Evolutionary conservation across 2,888 invertebrate species (phyloP).

Genomic region (Luperina testacea): DNA sequence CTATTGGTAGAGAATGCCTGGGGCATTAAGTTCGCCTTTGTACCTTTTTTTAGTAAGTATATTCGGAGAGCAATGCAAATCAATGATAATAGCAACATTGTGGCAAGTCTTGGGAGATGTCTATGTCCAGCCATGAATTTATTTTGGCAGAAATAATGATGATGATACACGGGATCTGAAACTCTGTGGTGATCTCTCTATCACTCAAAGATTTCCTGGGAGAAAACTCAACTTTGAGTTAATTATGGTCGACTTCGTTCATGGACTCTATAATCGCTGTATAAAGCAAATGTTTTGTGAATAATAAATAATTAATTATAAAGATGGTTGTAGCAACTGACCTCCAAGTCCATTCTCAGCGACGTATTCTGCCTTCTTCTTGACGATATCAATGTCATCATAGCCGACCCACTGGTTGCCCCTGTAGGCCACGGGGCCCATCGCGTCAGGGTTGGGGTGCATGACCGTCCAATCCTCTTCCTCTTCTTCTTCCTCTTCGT

Average conservation of each 20-base stretch:
- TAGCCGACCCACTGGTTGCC: constrained; percentile 98
- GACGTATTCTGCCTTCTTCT: constrained; percentile 95
- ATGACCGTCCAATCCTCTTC: constrained; percentile 93
- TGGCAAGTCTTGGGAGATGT: not conserved
- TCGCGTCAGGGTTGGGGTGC: constrained; percentile 94
- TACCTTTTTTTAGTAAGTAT: too few species aligned
- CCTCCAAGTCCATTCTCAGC: constrained; percentile 96
- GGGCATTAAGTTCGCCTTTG: too few species aligned
- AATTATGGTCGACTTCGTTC: too few species aligned
- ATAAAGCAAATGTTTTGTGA: not conserved
- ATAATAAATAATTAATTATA: not conserved
- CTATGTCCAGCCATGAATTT: too few species aligned
- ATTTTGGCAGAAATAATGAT: too few species aligned
- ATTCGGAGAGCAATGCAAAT: not conserved
- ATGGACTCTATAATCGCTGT: not conserved
- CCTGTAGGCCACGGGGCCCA: constrained; percentile 96
- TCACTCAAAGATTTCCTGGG: too few species aligned
- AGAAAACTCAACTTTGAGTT: too few species aligned
- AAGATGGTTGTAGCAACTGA: constrained; percentile 53
- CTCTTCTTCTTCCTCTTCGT: constrained; percentile 85
- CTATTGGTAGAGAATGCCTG: too few species aligned
- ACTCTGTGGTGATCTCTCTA: too few species aligned
- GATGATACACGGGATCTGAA: too few species aligned
- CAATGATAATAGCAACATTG: not conserved
- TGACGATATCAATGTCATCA: constrained; percentile 96